Evolutionary conservation across 2,113 vertebrate genomes (phyloP).

Genomic region (Agapornis roseicollis): DNA sequence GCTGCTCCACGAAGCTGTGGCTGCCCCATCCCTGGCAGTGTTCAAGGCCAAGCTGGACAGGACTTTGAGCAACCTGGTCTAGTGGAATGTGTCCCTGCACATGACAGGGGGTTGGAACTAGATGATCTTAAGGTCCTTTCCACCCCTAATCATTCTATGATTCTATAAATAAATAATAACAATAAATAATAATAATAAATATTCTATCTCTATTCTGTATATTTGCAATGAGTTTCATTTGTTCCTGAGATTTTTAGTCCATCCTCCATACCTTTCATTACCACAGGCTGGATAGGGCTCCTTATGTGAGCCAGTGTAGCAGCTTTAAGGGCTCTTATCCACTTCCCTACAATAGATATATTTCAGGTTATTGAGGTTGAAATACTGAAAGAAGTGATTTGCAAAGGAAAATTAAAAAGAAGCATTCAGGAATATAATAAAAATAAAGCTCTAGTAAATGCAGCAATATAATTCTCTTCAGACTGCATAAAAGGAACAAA

Average conservation of each 20-base stretch:
- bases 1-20: background rate
- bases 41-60: background rate
- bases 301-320: background rate
- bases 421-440: background rate
- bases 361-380: background rate
- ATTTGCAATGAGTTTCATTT: slow-evolving; percentile 45
- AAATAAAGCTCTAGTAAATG: background rate
- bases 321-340: background rate
- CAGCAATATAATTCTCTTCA: background rate
- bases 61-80: background rate
- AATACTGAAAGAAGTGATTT: background rate
- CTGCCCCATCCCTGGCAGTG: background rate
- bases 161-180: background rate
- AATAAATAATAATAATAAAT: too few species aligned
- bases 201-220: background rate
- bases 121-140: background rate
- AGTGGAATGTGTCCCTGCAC: background rate
- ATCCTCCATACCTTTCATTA: background rate
- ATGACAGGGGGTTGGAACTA: background rate
- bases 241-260: slow-evolving; percentile 45
- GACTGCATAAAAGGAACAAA: background rate
- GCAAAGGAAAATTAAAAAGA: background rate
- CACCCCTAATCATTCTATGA: background rate
- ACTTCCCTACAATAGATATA: slow-evolving; percentile 9
- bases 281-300: slow-evolving; percentile 8